Conservation (phyloP, 2,888 invertebrate genomes). For the Lasius fuliginosus region DNA sequence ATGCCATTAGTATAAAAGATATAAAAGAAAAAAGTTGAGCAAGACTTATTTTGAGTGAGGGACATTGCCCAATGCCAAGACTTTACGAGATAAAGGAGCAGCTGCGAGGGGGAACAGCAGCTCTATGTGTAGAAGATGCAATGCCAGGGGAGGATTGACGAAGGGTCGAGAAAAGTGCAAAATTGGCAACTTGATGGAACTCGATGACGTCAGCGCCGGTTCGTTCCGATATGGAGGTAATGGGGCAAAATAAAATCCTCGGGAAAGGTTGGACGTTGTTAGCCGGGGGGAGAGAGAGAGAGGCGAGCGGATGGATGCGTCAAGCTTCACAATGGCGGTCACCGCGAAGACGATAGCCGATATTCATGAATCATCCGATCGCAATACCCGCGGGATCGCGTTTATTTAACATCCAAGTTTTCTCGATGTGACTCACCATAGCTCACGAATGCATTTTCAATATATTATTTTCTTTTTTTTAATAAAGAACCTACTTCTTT, state of each 20-base stretch:
- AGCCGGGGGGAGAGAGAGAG: neutral
- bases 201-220: slow-evolving; percentile 75
- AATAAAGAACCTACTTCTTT: neutral
- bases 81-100: slow-evolving; percentile 33
- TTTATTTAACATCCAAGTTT: slow-evolving; percentile 48
- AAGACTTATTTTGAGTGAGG: slow-evolving; percentile 6
- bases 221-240: slow-evolving; percentile 70
- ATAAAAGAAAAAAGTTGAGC: neutral
- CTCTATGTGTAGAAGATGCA: slow-evolving; percentile 36
- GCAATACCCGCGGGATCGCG: slow-evolving; percentile 27
- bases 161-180: slow-evolving; percentile 82
- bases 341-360: slow-evolving; percentile 58
- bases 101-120: slow-evolving; percentile 34
- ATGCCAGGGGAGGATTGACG: slow-evolving; percentile 48
- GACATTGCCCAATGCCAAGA: neutral
- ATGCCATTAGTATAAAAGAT: neutral
- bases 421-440: neutral
- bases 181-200: slow-evolving; percentile 81
- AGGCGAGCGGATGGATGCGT: slow-evolving; percentile 48
- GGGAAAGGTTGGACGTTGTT: slow-evolving; percentile 53
- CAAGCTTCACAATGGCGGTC: slow-evolving; percentile 54
- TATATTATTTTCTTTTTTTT: neutral
- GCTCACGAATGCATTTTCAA: neutral
- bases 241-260: slow-evolving; percentile 76
- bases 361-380: slow-evolving; percentile 60